Conservation (phyloP, 2,888 invertebrate species). For the Eristalis arbustorum region DNA sequence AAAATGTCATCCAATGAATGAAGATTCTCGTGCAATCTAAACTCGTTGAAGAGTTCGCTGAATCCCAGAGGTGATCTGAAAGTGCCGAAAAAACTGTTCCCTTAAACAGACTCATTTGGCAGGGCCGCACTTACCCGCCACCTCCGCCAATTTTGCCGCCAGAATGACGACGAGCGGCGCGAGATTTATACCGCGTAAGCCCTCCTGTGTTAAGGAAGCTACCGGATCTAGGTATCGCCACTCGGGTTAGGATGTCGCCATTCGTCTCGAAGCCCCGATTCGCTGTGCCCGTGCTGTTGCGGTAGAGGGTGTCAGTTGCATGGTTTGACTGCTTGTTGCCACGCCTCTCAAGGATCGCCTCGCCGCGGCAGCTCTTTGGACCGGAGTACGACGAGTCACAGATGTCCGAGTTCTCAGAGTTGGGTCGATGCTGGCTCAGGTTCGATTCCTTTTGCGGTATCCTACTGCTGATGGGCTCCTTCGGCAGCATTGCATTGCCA, state of each 20-base stretch:
- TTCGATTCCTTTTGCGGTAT: constrained; percentile 47
- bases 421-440: constrained; percentile 20
- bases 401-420: constrained; percentile 40
- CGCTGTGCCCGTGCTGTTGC: constrained; percentile 61
- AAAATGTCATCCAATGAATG: constrained; percentile 93
- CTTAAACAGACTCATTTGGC: constrained; percentile 11
- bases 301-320: constrained; percentile 68
- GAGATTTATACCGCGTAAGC: constrained; percentile 87
- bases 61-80: constrained; percentile 91
- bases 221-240: constrained; percentile 91
- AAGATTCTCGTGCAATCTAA: constrained; percentile 92
- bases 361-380: constrained; percentile 30
- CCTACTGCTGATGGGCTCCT: constrained; percentile 44
- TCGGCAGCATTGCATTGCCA: constrained; percentile 18
- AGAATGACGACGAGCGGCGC: constrained; percentile 78
- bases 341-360: constrained; percentile 20
- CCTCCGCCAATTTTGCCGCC: constrained; percentile 79
- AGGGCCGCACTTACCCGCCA: constrained; percentile 77
- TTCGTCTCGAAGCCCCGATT: constrained; percentile 81
- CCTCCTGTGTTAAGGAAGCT: constrained; percentile 92
- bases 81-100: constrained; percentile 68
- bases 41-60: constrained; percentile 92
- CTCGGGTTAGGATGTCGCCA: constrained; percentile 91
- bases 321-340: constrained; percentile 51
- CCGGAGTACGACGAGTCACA: constrained; percentile 62